phyloP scores from a whole-genome alignment of 2,113 vertebrate species.

The Leucopternis melanops region DNA sequence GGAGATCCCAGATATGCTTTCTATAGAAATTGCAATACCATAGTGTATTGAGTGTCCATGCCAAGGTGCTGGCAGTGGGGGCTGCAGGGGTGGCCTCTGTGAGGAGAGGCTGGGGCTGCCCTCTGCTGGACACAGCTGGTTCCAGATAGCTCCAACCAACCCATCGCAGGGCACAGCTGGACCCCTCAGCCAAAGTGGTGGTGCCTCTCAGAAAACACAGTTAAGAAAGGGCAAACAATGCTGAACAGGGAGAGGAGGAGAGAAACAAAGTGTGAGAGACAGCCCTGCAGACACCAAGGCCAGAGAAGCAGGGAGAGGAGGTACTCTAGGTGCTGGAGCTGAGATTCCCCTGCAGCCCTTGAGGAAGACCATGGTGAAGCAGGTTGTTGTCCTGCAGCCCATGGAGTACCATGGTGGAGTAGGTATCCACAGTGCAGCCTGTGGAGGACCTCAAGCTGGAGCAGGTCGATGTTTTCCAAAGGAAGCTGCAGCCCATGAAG shows the following conservation, averaged over 20 bases:
- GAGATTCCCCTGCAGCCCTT: not conserved
- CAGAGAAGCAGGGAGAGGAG: not conserved
- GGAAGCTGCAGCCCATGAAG: not conserved
- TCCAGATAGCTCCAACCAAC: not conserved
- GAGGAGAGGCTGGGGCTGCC: not conserved
- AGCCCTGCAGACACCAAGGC: not conserved
- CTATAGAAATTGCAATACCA: not conserved
- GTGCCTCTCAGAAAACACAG: not conserved
- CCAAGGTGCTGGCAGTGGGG: not conserved
- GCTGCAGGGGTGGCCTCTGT: not conserved
- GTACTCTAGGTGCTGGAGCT: not conserved
- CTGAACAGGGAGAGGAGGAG: not conserved
- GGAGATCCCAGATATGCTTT: not conserved
- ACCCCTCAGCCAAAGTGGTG: not conserved
- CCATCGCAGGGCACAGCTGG: not conserved
- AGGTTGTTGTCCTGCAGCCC: not conserved
- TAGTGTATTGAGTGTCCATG: no score
- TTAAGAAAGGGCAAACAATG: not conserved
- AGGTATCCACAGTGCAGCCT: not conserved
- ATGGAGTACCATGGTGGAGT: not conserved
- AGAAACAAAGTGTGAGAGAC: not conserved
- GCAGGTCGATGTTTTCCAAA: not conserved
- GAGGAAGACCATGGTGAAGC: not conserved
- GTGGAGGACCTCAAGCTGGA: not conserved
- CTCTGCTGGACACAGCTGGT: fast-evolving